A percentile compares a stretch with the other conserved stretches of the same genome.
Conservation (phyloP, 2,888 invertebrate species). For the Drosophila quasianomalipes region DNA sequence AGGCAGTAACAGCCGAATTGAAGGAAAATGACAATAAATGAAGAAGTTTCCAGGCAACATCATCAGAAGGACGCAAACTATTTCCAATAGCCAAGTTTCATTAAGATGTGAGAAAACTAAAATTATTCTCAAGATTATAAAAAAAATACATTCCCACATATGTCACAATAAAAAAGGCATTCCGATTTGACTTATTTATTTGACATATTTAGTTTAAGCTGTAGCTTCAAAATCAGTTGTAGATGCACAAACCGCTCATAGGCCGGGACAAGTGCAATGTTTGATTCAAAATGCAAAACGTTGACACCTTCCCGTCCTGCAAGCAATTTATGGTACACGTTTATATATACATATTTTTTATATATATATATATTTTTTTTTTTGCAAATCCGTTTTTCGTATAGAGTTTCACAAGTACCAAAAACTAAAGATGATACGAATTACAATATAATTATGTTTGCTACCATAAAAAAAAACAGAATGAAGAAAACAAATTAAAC, state of each 20-base stretch:
- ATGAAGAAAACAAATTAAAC: slow-evolving; percentile 14
- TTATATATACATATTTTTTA: not conserved
- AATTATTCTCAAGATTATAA: no score
- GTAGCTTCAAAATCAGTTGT: not conserved
- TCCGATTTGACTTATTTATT: no score
- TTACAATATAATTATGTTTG: slow-evolving; percentile 48
- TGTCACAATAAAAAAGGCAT: no score
- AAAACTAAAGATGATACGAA: slow-evolving; percentile 28
- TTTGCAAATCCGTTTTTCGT: slow-evolving; percentile 16
- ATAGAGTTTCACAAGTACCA: slow-evolving; percentile 60
- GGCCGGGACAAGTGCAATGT: slow-evolving; percentile 90
- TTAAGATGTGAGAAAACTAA: no score
- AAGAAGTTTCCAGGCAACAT: no score
- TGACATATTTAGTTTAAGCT: not conserved
- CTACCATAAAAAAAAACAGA: slow-evolving; percentile 13
- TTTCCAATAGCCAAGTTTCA: no score
- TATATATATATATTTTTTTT: slow-evolving; percentile 2
- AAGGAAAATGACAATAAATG: no score
- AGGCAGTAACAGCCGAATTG: no score
- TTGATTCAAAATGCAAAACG: slow-evolving; percentile 83
- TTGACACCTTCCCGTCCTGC: slow-evolving; percentile 85
- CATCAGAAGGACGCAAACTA: no score
- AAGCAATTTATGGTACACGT: slow-evolving; percentile 64
- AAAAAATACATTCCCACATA: no score
- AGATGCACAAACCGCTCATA: slow-evolving; percentile 85